Evolutionary conservation across 2,888 invertebrate species (phyloP), one percentile per base, ranked within the genome.

Genomic region (Lochmaea capreae): DNA sequence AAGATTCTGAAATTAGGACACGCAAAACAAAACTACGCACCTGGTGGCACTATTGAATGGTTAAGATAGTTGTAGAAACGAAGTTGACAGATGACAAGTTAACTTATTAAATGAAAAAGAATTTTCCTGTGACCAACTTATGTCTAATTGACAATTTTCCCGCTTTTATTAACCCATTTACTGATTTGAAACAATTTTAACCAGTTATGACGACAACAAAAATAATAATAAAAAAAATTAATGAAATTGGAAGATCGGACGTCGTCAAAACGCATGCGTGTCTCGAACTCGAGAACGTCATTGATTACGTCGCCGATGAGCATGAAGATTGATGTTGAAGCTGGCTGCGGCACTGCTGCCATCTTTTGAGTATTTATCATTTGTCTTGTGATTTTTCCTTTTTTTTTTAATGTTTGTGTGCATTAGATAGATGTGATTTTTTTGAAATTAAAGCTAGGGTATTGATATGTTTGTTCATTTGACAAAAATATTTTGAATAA

Each of bases 281-380:
- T 77, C 77, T 77, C 77, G 75, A 78, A 73, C 42, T 72, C 67
- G 75, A 72, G 18, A 67, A 58, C 58, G 46, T 75, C 76, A 63
- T 63, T 43, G 62, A 63, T 63, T 61, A 63, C 42, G 62, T 63
- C 72, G 74, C 18, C 75, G 76, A 77, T 76, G 79, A 83, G 84
- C 84, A 84, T 84, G 85, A 83, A 84, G 82, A 83, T 79, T 78
- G 80, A 78, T 78, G 79, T 76, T 57, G 68, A 80, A 79, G 84
- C 85, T 86, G 86, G 85, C 85, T 85, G 86, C 85, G 83, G 83
- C 71, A 72, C 86, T 86, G 85, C 85, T 85, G 85, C 84, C 85
- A 84, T 81, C 80, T 80, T 78, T 80, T 80, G 80, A 80, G 79
- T 81, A 81, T 80, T 81, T 33, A 43, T 77, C 74, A 74, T 76